These are phyloP conservation scores for Petrophora chlorosata DNA, from an alignment of 2,888 invertebrate genomes.

Conservation along the genomic window DNA sequence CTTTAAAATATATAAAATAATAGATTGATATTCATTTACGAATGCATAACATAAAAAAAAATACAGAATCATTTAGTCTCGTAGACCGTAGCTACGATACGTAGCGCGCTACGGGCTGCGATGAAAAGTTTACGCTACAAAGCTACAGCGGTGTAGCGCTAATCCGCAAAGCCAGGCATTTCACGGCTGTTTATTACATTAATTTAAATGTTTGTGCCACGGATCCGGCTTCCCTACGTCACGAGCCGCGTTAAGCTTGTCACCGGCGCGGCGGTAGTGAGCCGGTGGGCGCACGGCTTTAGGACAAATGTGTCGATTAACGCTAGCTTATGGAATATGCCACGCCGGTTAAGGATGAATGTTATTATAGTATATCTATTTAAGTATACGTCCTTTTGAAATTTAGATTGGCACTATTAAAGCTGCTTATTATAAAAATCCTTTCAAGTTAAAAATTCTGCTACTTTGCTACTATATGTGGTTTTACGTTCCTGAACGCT, in stretches of 20 bases:
- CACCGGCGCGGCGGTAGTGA: not conserved
- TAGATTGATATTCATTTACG: too few relatives aligned
- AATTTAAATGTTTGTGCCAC: conserved; percentile 80
- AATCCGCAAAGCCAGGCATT: conserved; percentile 70
- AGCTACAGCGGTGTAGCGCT: conserved; percentile 46
- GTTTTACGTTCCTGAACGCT: too few relatives aligned
- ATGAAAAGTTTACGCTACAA: conserved; percentile 32
- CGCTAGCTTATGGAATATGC: conserved; percentile 14
- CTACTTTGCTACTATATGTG: not conserved
- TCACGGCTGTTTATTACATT: conserved; percentile 82
- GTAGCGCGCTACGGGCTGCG: conserved; percentile 15
- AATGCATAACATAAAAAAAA: not conserved
- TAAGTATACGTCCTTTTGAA: not conserved
- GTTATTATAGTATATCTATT: not conserved
- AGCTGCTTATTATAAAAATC: too few relatives aligned
- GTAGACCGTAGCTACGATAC: not conserved
- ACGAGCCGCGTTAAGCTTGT: conserved; percentile 31
- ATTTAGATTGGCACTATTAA: too few relatives aligned
- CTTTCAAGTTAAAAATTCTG: not conserved
- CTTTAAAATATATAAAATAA: too few relatives aligned
- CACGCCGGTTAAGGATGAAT: not conserved
- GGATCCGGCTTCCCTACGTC: conserved; percentile 54
- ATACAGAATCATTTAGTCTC: not conserved
- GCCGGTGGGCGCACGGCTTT: conserved; percentile 2
- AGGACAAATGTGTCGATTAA: conserved; percentile 30